A percentile compares a stretch with the other conserved stretches of the same genome.
Evolutionary conservation across 1,140 invertebrate species (phyloP).

Genomic region (Pogonognathellus flavescens): DNA sequence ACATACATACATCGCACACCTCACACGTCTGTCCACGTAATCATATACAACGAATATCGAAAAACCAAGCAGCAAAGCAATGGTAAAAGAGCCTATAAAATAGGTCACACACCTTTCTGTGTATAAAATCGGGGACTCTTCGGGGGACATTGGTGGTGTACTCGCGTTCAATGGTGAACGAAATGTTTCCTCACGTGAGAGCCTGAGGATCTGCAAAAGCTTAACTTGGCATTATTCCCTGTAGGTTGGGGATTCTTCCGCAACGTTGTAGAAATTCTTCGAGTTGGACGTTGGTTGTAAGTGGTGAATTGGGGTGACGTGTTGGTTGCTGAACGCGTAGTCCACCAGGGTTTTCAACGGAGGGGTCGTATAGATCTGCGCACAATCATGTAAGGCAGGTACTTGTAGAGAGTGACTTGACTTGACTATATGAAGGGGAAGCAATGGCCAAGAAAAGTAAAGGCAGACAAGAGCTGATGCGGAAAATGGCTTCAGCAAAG

Average conservation of each 20-base stretch:
- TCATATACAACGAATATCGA: too few species aligned
- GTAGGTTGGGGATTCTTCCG: not conserved
- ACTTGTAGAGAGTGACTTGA: constrained; percentile 44
- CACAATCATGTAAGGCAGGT: constrained; percentile 12
- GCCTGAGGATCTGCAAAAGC: not conserved
- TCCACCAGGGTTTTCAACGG: not conserved
- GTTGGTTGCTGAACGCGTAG: not conserved
- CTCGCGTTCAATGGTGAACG: constrained; percentile 23
- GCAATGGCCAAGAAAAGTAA: constrained; percentile 48
- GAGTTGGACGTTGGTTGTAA: too few species aligned
- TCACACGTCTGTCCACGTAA: too few species aligned
- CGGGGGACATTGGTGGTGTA: not conserved
- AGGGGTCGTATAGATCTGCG: not conserved
- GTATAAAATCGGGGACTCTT: not conserved
- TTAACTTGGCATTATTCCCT: not conserved
- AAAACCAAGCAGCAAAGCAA: too few species aligned
- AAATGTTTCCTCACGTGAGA: not conserved
- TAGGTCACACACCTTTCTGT: constrained; percentile 32
- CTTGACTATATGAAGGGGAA: constrained; percentile 22
- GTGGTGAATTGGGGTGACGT: too few species aligned
- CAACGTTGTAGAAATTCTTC: too few species aligned
- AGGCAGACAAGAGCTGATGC: constrained; percentile 30
- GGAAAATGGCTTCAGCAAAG: constrained; percentile 54
- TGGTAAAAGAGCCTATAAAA: not conserved
- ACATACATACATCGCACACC: not conserved